These are phyloP conservation scores for Carduelis carduelis DNA, from an alignment of 2,797 vertebrate genomes.

Conservation along the genomic window DNA sequence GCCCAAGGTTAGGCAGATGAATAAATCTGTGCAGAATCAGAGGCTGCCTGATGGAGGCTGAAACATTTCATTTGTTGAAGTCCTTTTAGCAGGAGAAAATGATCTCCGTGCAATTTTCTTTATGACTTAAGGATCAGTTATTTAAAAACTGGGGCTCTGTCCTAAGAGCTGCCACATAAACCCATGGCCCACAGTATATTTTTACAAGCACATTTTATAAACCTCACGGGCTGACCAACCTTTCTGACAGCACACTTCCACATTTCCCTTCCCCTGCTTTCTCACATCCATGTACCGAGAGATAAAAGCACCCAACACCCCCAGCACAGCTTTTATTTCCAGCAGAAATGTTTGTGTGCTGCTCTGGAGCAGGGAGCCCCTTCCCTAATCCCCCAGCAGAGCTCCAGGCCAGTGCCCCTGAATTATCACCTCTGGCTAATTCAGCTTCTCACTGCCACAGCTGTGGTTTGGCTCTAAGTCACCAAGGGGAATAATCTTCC, in stretches of 20 bases:
- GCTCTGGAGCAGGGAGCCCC: background rate
- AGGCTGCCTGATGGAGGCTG: background rate
- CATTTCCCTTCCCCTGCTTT: background rate
- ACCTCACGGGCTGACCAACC: background rate
- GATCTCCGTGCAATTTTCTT: background rate
- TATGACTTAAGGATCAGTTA: background rate
- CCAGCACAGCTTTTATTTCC: background rate
- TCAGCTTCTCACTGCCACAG: background rate
- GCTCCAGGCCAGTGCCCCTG: background rate
- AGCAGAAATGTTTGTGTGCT: background rate
- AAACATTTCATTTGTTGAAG: background rate
- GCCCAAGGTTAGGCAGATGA: conserved; percentile 20
- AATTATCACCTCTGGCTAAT: background rate
- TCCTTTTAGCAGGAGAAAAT: conserved; percentile 6
- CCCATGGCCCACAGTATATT: background rate
- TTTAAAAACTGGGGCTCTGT: background rate
- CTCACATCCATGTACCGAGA: background rate
- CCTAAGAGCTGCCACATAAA: background rate
- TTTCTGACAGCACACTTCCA: background rate
- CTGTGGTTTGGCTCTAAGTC: background rate
- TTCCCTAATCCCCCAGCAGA: background rate
- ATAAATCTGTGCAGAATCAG: conserved; percentile 1
- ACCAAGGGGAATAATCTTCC: background rate
- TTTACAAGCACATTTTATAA: conserved; percentile 8
- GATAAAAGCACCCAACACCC: background rate